phyloP scores from a whole-genome alignment of 2,888 invertebrate genomes.

The Eupsilia transversa region DNA sequence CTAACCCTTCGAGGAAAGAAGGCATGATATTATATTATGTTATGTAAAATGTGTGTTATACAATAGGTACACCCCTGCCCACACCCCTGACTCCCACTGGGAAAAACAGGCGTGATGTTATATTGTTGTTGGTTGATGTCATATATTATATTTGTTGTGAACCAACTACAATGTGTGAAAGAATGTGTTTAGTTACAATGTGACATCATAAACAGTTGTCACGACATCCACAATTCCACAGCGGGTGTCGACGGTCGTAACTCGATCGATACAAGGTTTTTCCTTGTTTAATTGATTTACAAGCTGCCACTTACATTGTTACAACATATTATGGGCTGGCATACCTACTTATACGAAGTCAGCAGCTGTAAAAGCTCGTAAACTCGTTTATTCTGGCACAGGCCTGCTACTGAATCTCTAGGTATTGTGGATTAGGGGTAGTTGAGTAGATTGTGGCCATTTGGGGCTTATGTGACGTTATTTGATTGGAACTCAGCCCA shows the following conservation, averaged over 20 bases:
- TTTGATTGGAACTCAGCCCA: no score
- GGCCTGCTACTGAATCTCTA: no score
- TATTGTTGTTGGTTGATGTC: background rate
- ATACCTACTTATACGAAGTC: background rate
- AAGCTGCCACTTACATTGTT: slow-evolving; percentile 3
- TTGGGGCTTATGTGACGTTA: no score
- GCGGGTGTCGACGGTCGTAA: slow-evolving; percentile 4
- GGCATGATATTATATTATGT: no score
- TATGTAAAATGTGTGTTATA: no score
- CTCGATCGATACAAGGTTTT: slow-evolving; percentile 34
- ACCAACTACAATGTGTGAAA: slow-evolving; percentile 21
- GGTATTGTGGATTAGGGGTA: background rate
- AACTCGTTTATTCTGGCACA: background rate
- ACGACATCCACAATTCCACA: background rate
- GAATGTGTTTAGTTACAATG: background rate
- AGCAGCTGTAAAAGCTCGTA: background rate
- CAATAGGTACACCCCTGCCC: no score
- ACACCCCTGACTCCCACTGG: background rate
- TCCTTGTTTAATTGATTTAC: slow-evolving; percentile 17
- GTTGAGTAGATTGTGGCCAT: background rate
- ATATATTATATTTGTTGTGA: background rate
- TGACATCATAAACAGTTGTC: slow-evolving; percentile 18
- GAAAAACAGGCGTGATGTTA: background rate
- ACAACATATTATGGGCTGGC: background rate
- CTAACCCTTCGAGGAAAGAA: no score